A percentile compares a stretch with the other conserved stretches of the same genome.
Conservation (phyloP, 2,113 vertebrate genomes). For the Gambusia holbrooki region DNA sequence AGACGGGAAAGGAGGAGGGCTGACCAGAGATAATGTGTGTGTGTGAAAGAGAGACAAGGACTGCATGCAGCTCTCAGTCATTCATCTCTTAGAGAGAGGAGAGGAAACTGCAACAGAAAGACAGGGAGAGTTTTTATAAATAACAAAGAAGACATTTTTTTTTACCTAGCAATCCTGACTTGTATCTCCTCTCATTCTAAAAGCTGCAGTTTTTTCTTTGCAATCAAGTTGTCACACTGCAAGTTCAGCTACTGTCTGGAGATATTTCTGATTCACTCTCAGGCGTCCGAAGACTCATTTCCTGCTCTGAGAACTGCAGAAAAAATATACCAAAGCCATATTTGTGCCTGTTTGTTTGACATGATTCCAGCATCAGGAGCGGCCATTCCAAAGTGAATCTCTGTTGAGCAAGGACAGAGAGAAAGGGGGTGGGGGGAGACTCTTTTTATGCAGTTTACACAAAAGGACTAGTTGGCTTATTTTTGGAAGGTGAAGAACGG, state of each 20-base stretch:
- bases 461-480: conserved; percentile 4
- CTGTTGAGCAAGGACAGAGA: not conserved
- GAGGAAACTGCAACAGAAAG: conserved; percentile 69
- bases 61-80: conserved; percentile 80
- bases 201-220: not conserved
- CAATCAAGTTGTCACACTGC: conserved; percentile 5
- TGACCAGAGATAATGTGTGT: conserved; percentile 33
- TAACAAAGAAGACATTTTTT: not conserved
- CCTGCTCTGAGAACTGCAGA: conserved; percentile 21
- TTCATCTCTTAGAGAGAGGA: conserved; percentile 74
- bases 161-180: conserved; percentile 17
- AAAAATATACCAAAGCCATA: not conserved
- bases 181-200: conserved; percentile 5
- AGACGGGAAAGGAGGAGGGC: conserved; percentile 13
- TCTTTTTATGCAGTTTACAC: not conserved
- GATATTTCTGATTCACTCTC: conserved; percentile 21
- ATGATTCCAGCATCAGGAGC: not conserved
- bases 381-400: not conserved
- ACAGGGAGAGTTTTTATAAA: conserved; percentile 1
- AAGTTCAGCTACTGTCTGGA: conserved; percentile 19
- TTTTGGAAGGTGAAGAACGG: conserved; percentile 39
- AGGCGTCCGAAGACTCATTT: conserved; percentile 4
- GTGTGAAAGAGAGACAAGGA: conserved; percentile 68
- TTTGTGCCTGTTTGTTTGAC: not conserved
- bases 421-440: not conserved